Conservation (phyloP, 1,140 invertebrate species). For the Mycetomoellerius zeteki region DNA sequence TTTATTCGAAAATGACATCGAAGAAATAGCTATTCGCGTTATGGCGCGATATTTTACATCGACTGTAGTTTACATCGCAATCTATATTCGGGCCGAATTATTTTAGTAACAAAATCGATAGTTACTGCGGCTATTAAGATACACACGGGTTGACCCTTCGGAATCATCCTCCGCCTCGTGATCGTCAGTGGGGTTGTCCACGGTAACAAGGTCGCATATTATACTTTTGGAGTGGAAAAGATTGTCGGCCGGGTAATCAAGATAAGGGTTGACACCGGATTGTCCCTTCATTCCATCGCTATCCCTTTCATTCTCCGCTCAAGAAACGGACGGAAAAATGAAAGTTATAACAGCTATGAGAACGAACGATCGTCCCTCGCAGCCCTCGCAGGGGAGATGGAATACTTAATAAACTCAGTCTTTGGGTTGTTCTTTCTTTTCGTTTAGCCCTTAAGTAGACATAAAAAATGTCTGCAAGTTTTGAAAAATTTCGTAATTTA, state of each 20-base stretch:
- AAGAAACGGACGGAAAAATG: not conserved
- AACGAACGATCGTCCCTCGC: not conserved
- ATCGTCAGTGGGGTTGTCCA: not conserved
- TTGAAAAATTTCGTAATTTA: not conserved
- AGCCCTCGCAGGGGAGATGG: not conserved
- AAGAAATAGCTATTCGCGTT: conserved; percentile 37
- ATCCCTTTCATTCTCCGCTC: no score
- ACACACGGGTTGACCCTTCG: conserved; percentile 49
- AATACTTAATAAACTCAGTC: conserved; percentile 39
- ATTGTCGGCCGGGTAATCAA: conserved; percentile 22
- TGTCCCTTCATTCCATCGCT: not conserved
- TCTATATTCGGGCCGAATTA: conserved; percentile 77
- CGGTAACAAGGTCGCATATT: not conserved
- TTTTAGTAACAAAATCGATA: conserved; percentile 73
- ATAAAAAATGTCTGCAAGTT: not conserved
- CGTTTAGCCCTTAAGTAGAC: conserved; percentile 11
- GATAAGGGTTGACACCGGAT: conserved; percentile 35
- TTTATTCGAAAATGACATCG: conserved; percentile 35
- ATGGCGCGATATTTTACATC: conserved; percentile 3
- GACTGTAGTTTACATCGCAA: conserved; percentile 65
- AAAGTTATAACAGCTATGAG: not conserved
- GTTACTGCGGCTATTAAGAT: conserved; percentile 45
- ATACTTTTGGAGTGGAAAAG: conserved; percentile 54
- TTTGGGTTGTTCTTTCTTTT: not conserved
- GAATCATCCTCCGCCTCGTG: conserved; percentile 38